These are phyloP conservation scores for Dryobota labecula DNA, from an alignment of 2,888 invertebrate species.

Conservation along the genomic window DNA sequence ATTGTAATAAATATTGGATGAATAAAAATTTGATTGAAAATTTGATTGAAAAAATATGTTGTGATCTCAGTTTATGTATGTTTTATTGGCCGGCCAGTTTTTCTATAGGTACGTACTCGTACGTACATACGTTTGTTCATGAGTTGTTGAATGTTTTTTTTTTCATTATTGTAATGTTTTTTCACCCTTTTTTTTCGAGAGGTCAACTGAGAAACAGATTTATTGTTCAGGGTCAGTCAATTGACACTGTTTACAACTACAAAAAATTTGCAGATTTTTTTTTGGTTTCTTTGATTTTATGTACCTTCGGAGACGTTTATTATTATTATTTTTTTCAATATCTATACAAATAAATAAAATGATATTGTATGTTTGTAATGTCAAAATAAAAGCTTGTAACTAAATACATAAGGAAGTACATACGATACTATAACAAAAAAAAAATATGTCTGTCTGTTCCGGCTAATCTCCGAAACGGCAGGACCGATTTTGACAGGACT, in stretches of 20 bases:
- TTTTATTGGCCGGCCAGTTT: constrained; percentile 44
- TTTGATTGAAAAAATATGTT: constrained; percentile 68
- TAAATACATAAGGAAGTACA: too few species aligned
- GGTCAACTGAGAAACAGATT: background rate
- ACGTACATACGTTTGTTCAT: constrained; percentile 6
- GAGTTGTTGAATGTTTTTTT: background rate
- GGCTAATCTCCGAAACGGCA: too few species aligned
- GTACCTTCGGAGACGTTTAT: too few species aligned
- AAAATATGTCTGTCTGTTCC: too few species aligned
- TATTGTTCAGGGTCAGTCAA: background rate
- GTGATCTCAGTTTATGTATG: constrained; percentile 43
- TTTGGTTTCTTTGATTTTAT: background rate
- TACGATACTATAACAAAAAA: too few species aligned
- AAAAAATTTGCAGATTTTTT: background rate
- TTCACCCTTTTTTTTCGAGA: background rate
- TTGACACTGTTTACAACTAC: background rate
- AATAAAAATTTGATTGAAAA: constrained; percentile 65
- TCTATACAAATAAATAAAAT: too few species aligned
- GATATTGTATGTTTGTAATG: too few species aligned
- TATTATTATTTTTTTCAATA: too few species aligned
- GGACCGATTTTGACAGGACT: too few species aligned
- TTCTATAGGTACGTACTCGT: background rate
- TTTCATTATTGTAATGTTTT: background rate
- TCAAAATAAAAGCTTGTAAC: too few species aligned
- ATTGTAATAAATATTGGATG: constrained; percentile 66